A percentile compares a stretch with the other conserved stretches of the same genome.
Conservation (phyloP, 2,797 vertebrate genomes). For the Ctenopoma multispine region DNA sequence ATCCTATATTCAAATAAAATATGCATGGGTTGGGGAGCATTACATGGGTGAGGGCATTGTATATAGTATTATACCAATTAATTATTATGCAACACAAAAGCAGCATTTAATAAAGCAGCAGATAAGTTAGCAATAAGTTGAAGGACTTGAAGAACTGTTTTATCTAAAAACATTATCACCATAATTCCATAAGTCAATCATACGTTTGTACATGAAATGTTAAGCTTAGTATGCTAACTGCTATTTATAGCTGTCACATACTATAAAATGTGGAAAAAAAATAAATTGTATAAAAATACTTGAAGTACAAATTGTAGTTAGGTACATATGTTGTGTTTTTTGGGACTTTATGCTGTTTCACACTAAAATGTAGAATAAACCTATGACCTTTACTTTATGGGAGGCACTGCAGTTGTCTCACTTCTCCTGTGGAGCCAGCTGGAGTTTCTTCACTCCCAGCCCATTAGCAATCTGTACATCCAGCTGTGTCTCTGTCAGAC, state of each 20-base stretch:
- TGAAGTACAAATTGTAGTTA: background rate
- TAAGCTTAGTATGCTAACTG: background rate
- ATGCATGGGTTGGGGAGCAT: background rate
- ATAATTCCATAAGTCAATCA: background rate
- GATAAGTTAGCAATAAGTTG: background rate
- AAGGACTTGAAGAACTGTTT: background rate
- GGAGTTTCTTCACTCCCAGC: slow-evolving; percentile 73
- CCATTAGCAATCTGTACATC: slow-evolving; percentile 65
- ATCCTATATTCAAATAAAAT: background rate
- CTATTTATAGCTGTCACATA: background rate
- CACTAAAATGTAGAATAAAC: slow-evolving; percentile 58
- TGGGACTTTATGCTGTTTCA: slow-evolving; percentile 37
- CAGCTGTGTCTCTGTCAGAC: slow-evolving; percentile 68
- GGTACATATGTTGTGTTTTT: background rate
- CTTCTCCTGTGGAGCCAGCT: slow-evolving; percentile 71
- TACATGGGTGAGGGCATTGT: too few species aligned
- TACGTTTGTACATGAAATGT: background rate
- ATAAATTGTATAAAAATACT: background rate
- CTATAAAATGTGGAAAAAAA: background rate
- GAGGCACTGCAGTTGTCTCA: slow-evolving; percentile 53
- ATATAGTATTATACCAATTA: background rate
- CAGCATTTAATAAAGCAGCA: background rate
- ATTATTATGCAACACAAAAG: background rate
- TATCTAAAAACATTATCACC: background rate
- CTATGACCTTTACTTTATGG: slow-evolving; percentile 68